Conservation (phyloP, 2,888 invertebrate species). For the Acronicta alni region DNA sequence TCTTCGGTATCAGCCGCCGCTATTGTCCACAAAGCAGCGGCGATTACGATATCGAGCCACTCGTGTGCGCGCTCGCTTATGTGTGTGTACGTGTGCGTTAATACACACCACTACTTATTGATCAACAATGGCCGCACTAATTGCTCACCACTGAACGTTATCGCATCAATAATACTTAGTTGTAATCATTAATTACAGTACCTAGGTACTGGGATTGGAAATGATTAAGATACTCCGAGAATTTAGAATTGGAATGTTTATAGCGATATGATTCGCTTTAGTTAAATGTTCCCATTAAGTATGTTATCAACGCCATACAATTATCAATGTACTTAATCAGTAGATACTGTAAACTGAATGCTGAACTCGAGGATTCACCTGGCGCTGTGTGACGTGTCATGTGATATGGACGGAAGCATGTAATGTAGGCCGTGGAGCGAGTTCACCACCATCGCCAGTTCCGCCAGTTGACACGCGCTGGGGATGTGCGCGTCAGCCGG, state of each 20-base stretch:
- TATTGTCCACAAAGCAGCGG: slow-evolving; percentile 8
- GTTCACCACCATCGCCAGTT: not conserved
- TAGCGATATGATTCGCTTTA: too few relatives aligned
- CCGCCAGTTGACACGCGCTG: not conserved
- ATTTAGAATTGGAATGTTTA: not conserved
- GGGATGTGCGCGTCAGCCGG: too few relatives aligned
- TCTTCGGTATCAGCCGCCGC: not conserved
- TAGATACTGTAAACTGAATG: too few relatives aligned
- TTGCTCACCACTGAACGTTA: slow-evolving; percentile 19
- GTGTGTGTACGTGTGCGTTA: not conserved
- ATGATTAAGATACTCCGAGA: not conserved
- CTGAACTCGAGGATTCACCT: too few relatives aligned
- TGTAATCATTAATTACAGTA: not conserved
- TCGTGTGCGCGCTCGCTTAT: not conserved
- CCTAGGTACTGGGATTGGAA: not conserved
- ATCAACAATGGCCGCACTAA: slow-evolving; percentile 17
- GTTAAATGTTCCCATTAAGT: too few relatives aligned
- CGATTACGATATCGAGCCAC: slow-evolving; percentile 10
- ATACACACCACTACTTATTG: not conserved
- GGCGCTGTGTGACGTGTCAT: too few relatives aligned
- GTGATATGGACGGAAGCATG: not conserved
- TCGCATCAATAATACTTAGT: slow-evolving; percentile 9
- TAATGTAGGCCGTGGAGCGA: not conserved
- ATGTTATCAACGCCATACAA: too few relatives aligned
- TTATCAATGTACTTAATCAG: too few relatives aligned